These are phyloP conservation scores for Paragorgia papillata DNA, from an alignment of 92 coral and sea anemone species.

Conservation along the genomic window DNA sequence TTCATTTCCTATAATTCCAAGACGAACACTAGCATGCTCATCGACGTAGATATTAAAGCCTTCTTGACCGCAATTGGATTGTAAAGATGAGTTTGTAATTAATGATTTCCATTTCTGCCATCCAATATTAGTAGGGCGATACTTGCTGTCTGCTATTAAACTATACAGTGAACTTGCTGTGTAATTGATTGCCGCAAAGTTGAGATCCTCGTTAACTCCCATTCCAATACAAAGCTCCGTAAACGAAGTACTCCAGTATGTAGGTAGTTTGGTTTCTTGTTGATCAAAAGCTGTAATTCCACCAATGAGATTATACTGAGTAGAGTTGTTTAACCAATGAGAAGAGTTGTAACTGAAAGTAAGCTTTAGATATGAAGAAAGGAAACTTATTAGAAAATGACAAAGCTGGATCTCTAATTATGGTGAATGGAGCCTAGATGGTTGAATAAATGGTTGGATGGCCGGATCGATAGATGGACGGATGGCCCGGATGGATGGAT, in stretches of 20 bases:
- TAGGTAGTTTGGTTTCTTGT: constrained; percentile 67
- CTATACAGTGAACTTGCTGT: constrained; percentile 67
- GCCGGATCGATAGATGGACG: no score
- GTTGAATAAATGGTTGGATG: no score
- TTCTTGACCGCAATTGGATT: constrained; percentile 57
- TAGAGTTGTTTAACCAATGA: constrained; percentile 58
- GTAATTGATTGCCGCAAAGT: constrained; percentile 48
- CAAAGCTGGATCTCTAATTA: background rate
- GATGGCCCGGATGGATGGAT: no score
- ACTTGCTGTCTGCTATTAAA: constrained; percentile 56
- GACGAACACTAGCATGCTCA: background rate
- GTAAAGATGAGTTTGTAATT: constrained; percentile 67
- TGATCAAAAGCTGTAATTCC: constrained; percentile 57
- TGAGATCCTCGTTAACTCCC: constrained; percentile 41
- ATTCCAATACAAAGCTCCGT: constrained; percentile 66
- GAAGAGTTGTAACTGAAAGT: constrained; percentile 50
- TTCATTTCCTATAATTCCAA: constrained; percentile 54
- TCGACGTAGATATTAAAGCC: constrained; percentile 45
- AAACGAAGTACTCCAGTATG: constrained; percentile 69
- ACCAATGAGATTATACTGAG: constrained; percentile 46
- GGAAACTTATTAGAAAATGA: background rate
- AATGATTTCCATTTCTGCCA: constrained; percentile 57
- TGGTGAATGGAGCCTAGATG: no score
- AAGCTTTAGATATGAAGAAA: background rate
- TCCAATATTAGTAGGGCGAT: constrained; percentile 43